These are phyloP conservation scores for Heliconius charithonia DNA, from an alignment of 2,888 invertebrate species.

Conservation along the genomic window DNA sequence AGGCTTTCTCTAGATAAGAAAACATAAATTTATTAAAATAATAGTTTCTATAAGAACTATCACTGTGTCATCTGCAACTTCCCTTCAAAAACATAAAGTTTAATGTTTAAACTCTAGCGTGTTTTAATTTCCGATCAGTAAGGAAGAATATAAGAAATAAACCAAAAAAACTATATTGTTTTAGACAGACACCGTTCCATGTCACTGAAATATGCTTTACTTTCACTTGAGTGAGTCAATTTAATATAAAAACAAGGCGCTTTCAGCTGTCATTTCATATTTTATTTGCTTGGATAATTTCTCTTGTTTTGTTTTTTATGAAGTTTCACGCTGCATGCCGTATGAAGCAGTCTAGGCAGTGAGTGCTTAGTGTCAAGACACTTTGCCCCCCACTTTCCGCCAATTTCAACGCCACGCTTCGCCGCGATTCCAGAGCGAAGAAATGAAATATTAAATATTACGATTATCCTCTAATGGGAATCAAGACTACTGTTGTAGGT, in stretches of 20 bases:
- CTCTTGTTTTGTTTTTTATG: not conserved
- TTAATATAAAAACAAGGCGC: constrained; percentile 16
- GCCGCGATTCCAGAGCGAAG: too few relatives aligned
- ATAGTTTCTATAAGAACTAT: not conserved
- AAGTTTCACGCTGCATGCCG: too few relatives aligned
- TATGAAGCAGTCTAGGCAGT: too few relatives aligned
- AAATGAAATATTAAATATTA: too few relatives aligned
- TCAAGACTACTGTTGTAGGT: too few relatives aligned
- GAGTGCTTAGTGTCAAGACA: too few relatives aligned
- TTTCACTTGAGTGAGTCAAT: constrained; percentile 17
- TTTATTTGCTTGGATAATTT: not conserved
- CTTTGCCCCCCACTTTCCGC: too few relatives aligned
- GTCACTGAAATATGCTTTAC: constrained; percentile 24
- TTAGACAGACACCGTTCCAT: constrained; percentile 9
- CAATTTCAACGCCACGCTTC: too few relatives aligned
- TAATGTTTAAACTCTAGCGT: not conserved
- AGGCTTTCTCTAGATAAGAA: too few relatives aligned
- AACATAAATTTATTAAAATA: too few relatives aligned
- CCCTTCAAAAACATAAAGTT: not conserved
- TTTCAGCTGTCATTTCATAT: not conserved
- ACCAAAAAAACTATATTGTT: not conserved
- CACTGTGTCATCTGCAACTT: not conserved
- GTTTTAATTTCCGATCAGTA: constrained; percentile 23
- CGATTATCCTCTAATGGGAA: too few relatives aligned
- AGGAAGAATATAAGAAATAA: not conserved